Base-by-base conservation (phyloP, 2,888 invertebrate species). In the Anticlea derivata region DNA sequence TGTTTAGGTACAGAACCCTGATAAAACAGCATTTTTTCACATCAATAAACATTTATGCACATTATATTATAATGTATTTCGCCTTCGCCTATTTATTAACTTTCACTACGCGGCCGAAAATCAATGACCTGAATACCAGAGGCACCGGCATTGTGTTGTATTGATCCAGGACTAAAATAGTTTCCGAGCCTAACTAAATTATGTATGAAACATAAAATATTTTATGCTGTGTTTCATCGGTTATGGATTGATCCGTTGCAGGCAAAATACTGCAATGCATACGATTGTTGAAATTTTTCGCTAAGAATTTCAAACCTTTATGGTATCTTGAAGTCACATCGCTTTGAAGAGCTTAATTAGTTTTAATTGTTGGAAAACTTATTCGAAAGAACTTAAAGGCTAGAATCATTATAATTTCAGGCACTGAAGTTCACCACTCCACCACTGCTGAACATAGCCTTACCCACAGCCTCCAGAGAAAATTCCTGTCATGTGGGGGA, bases 101-200 rank as follows among this genome's bases (percentile, higher is more conserved):
- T 45, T 38, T 46, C 38, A 38, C 46, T 33, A 23, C 2, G 13
- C 5, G 24, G 10, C 12, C 33, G 27, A 48, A 39, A 48, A 40
- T 11, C 48, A 35, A 41, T 40, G 40, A 35, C 35, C 40, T 37
- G 11, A 41, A 41, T 40, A 40, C 27, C 44, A 10, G 11, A 33
- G 31, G 10, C 27, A 24, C 26, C 4, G 5, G 11, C 11, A 10
- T 39, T 22, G 39, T 29, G 29, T 31, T 38, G 31, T 46, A 50
- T 45, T 23, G 50, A 51, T 40, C 30, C 40, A 46, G 40, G 26
- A 46, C 40, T 12, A 35, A 35, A 41, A 46, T 39, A 40, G 30
- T 37, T 24, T 20, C 8, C 10, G 11, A 24, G 12, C 26, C 12
- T 23, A 24, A 34, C 30, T 40, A 33, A 50, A 40, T 45, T 22